Percentiles rank a stretch among this genome's conserved stretches.
Evolutionary conservation across 2,888 invertebrate genomes (phyloP).

Genomic region (Meganola albula): DNA sequence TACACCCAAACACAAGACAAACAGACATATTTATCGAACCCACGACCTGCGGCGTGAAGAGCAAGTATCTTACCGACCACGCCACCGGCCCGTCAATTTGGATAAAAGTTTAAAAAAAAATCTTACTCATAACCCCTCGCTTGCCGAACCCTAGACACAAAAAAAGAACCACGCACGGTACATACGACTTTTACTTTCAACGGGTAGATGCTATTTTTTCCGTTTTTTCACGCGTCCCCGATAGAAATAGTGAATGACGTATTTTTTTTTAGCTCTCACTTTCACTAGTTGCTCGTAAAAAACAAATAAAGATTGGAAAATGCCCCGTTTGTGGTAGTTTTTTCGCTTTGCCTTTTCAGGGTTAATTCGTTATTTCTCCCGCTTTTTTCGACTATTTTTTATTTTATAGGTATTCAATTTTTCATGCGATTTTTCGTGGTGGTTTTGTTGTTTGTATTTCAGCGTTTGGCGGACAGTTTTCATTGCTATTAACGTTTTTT

Average conservation of each 20-base stretch:
- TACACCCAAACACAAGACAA: no score
- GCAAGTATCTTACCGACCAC: no score
- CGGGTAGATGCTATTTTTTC: slow-evolving; percentile 48
- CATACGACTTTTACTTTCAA: slow-evolving; percentile 70
- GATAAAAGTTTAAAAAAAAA: not conserved
- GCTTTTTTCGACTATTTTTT: slow-evolving; percentile 39
- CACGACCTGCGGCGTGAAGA: no score
- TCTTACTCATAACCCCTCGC: not conserved
- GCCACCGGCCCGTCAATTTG: no score
- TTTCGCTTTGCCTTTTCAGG: slow-evolving; percentile 55
- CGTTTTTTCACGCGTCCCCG: slow-evolving; percentile 58
- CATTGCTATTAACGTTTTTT: no score
- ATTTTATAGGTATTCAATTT: slow-evolving; percentile 36
- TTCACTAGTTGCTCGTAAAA: slow-evolving; percentile 65
- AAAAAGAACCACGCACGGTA: slow-evolving; percentile 50
- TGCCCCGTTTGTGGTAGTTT: slow-evolving; percentile 54
- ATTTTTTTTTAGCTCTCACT: slow-evolving; percentile 69
- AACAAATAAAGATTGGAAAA: slow-evolving; percentile 69
- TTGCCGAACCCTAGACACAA: slow-evolving; percentile 26
- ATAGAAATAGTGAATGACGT: slow-evolving; percentile 75
- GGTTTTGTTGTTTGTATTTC: slow-evolving; percentile 10
- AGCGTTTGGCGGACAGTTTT: no score
- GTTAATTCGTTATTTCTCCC: slow-evolving; percentile 39
- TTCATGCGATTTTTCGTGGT: slow-evolving; percentile 16
- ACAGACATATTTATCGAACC: no score